These are phyloP conservation scores for Xiphydria camelus DNA, from an alignment of 2,888 invertebrate species.

Conservation along the genomic window DNA sequence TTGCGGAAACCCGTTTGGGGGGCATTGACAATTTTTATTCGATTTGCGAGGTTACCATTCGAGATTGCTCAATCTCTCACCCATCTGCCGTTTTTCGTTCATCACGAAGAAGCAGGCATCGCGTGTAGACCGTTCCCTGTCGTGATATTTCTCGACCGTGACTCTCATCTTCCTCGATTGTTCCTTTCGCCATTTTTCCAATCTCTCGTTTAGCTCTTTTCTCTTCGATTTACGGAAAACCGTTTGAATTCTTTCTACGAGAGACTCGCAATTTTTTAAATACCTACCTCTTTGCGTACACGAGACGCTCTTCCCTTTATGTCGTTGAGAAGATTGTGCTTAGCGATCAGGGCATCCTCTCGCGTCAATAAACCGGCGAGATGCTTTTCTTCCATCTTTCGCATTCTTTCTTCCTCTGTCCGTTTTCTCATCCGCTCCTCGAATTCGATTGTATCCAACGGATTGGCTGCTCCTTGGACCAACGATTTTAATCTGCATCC, in stretches of 20 bases:
- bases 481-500: conserved; percentile 6
- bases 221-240: conserved; percentile 13
- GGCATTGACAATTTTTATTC: too few species aligned
- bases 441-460: conserved; percentile 2
- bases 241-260: not conserved
- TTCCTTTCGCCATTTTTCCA: conserved; percentile 21
- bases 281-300: conserved; percentile 8
- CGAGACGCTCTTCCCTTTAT: conserved; percentile 3
- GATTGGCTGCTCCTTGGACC: conserved; percentile 8
- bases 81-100: conserved; percentile 27
- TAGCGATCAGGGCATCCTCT: conserved; percentile 11
- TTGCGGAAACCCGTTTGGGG: too few species aligned
- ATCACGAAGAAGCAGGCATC: conserved; percentile 22
- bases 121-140: conserved; percentile 21
- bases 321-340: conserved; percentile 4
- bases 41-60: too few species aligned
- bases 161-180: conserved; percentile 19
- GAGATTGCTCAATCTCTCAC: too few species aligned
- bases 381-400: conserved; percentile 10
- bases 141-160: conserved; percentile 24
- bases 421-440: conserved; percentile 6
- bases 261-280: too few species aligned
- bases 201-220: conserved; percentile 20
- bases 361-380: conserved; percentile 6
- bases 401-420: conserved; percentile 7